phyloP scores from a whole-genome alignment of 2,888 invertebrate species.

The Dione juno region DNA sequence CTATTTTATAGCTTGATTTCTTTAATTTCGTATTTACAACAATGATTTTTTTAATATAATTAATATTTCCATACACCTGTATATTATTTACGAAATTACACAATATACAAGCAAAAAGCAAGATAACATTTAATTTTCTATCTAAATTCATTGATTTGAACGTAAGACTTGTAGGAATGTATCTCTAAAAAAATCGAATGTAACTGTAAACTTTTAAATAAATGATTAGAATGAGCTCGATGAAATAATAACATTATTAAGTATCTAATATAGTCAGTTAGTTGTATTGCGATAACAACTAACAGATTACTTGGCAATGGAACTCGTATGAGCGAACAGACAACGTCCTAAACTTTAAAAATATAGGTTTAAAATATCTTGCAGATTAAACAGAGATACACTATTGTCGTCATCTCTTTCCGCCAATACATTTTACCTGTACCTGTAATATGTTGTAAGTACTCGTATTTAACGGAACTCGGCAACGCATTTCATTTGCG shows the following conservation, averaged over 20 bases:
- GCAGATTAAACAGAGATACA: neutral
- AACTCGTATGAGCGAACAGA: neutral
- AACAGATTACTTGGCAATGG: neutral
- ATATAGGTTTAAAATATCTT: neutral
- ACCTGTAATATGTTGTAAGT: neutral
- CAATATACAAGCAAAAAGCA: too few species aligned
- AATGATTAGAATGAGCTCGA: neutral
- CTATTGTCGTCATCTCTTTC: neutral
- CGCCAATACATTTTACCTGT: neutral
- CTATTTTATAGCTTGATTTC: too few species aligned
- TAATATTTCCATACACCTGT: too few species aligned
- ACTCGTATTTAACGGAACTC: neutral
- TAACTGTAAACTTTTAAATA: too few species aligned
- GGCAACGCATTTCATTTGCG: neutral
- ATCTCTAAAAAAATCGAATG: neutral
- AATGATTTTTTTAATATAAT: too few species aligned
- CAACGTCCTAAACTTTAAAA: neutral
- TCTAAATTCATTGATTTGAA: too few species aligned
- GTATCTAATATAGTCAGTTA: neutral
- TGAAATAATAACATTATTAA: neutral
- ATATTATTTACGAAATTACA: too few species aligned
- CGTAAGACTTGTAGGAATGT: too few species aligned
- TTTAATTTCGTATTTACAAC: too few species aligned
- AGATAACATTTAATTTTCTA: too few species aligned
- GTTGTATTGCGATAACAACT: neutral